Evolutionary conservation across 1,140 invertebrate genomes (phyloP), one percentile per base, ranked within the genome.

Genomic region (Pogonomyrmex barbatus): DNA sequence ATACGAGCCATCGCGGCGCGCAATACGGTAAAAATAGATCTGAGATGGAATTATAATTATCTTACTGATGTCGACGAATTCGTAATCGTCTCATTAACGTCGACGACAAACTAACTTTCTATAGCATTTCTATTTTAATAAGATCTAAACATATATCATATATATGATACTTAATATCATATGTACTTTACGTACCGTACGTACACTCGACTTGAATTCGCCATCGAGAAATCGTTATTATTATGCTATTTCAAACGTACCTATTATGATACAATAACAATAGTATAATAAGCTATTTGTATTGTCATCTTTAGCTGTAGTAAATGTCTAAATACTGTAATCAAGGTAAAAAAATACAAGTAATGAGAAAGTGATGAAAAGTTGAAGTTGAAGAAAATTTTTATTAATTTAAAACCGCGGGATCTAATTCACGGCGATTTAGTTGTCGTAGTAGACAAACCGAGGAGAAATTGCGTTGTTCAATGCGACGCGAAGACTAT

Each of bases 401-500:
- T n/a, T 33, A 50, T 50, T 50, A 1, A 2, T 30, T 47, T 50
- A 70, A 10, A 9, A 39, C 1, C 30, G 14, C 24, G 2, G 24
- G 52, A 60, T 58, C 30, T 2, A 75, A 58, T 75, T 58, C n/a
- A 42, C 10, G 14, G 33, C n/a, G 65, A 68, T 47, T 50, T 24
- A 50, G 65, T 81, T 65, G 30, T n/a, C n/a, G n/a, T n/a, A n/a
- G n/a, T 71, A 42, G 58, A 67, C n/a, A 70, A 67, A 17, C 50
- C 14, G 14, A 4, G 52, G 39, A 62, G 24, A 85, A 54, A 54
- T 9, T 54, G 33, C 24, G 60, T 10, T 56, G 42, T n/a, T 67
- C 39, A n/a, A 42, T 42, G 36, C 56, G 73, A 63, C 76, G 70
- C 45, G 39, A 45, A 47, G 36, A 33, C 42, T 39, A 24, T 65